phyloP scores from a whole-genome alignment of 2,888 invertebrate genomes.

The Lochmaea capreae region DNA sequence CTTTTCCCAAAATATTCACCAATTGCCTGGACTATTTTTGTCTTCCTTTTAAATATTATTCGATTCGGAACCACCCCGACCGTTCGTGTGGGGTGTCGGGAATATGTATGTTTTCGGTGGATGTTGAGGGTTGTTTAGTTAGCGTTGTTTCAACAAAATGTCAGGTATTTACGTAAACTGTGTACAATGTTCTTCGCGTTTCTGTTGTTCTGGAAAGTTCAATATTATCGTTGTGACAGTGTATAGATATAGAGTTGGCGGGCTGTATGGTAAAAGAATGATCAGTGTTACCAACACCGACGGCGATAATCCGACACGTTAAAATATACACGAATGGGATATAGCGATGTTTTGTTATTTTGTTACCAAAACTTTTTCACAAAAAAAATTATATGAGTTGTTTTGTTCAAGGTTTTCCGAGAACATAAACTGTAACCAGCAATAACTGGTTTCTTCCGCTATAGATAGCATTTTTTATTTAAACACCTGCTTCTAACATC shows the following conservation, averaged over 20 bases:
- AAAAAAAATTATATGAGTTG: too few species aligned
- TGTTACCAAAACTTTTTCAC: too few species aligned
- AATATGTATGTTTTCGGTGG: neutral
- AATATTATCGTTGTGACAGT: conserved; percentile 3
- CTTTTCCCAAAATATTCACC: too few species aligned
- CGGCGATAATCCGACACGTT: neutral
- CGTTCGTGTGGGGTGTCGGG: neutral
- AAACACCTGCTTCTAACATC: too few species aligned
- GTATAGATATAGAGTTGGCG: neutral
- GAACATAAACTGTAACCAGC: too few species aligned
- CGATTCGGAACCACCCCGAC: neutral
- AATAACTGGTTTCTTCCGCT: too few species aligned
- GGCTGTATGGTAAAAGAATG: neutral
- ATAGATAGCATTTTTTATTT: too few species aligned
- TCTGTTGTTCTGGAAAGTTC: conserved; percentile 6
- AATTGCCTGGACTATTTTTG: neutral
- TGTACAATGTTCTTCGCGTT: conserved; percentile 10
- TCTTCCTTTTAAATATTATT: neutral
- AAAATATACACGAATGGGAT: neutral
- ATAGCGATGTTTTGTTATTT: neutral
- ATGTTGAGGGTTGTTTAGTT: neutral
- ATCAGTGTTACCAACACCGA: neutral
- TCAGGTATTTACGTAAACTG: conserved; percentile 3
- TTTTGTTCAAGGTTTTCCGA: too few species aligned
- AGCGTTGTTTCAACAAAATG: conserved; percentile 9